phyloP scores from a whole-genome alignment of 2,888 invertebrate species.

The Dichetophora obliterata region DNA sequence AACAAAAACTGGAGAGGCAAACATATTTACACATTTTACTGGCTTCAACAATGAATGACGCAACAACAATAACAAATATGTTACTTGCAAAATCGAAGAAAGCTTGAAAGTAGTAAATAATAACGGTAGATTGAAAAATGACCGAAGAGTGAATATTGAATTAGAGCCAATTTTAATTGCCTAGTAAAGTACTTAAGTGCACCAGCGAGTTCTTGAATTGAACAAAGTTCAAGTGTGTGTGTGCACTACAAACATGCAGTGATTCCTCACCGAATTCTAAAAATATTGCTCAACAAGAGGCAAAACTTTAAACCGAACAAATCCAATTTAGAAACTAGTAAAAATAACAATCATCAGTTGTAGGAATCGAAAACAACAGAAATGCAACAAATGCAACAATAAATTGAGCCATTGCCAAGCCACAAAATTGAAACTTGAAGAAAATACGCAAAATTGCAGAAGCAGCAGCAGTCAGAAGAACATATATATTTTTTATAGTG shows the following conservation, averaged over 20 bases:
- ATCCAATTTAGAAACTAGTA: background rate
- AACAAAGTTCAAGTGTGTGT: too few species aligned
- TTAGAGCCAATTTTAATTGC: too few species aligned
- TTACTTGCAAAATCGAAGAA: background rate
- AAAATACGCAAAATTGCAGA: background rate
- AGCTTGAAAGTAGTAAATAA: background rate
- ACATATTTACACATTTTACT: background rate
- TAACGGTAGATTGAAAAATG: too few species aligned
- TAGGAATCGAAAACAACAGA: background rate
- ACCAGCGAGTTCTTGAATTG: too few species aligned
- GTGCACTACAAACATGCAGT: too few species aligned
- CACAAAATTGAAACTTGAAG: background rate
- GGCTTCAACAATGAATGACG: background rate
- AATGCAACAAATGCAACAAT: background rate
- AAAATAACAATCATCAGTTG: background rate
- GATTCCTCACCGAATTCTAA: too few species aligned
- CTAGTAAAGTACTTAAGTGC: too few species aligned
- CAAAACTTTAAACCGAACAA: too few species aligned
- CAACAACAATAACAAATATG: background rate
- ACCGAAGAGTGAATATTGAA: too few species aligned
- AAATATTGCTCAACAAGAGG: too few species aligned
- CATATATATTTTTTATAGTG: too few species aligned
- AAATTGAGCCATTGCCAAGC: background rate
- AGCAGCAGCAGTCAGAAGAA: too few species aligned
- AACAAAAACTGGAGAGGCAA: slow-evolving; percentile 27